phyloP scores from a whole-genome alignment of 2,888 invertebrate genomes.

The Lepidonotus clava region DNA sequence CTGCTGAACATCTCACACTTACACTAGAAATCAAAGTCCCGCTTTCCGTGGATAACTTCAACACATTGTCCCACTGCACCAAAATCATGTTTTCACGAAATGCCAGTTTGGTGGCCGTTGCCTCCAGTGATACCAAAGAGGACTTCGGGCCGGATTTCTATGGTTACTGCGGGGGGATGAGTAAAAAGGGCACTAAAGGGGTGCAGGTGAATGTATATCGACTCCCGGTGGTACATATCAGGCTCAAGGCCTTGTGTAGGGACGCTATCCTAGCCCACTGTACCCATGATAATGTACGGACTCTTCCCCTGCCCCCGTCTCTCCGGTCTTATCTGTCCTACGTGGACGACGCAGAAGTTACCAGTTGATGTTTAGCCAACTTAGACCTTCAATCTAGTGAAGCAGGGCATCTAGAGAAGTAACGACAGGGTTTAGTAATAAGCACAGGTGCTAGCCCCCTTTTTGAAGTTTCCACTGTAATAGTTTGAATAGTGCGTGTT shows the following conservation, averaged over 20 bases:
- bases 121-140: conserved; percentile 33
- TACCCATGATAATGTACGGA: background rate
- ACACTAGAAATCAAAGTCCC: conserved; percentile 8
- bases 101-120: conserved; percentile 22
- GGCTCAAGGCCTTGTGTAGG: conserved; percentile 40
- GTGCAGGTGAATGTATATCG: conserved; percentile 40
- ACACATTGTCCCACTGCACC: conserved; percentile 44
- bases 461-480: no score
- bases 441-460: background rate
- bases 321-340: conserved; percentile 29
- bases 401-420: background rate
- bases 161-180: conserved; percentile 29
- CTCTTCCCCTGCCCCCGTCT: conserved; percentile 15
- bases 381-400: background rate
- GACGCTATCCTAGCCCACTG: conserved; percentile 36
- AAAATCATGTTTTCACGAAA: conserved; percentile 53
- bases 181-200: conserved; percentile 33
- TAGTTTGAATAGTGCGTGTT: no score
- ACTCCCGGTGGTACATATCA: conserved; percentile 19
- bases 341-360: background rate
- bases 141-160: conserved; percentile 49
- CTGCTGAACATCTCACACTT: conserved; percentile 7
- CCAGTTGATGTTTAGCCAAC: background rate
- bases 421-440: background rate
- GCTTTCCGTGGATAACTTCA: conserved; percentile 50